Base-by-base conservation (phyloP, 2,888 invertebrate genomes). In the Nymphalis urticae region DNA sequence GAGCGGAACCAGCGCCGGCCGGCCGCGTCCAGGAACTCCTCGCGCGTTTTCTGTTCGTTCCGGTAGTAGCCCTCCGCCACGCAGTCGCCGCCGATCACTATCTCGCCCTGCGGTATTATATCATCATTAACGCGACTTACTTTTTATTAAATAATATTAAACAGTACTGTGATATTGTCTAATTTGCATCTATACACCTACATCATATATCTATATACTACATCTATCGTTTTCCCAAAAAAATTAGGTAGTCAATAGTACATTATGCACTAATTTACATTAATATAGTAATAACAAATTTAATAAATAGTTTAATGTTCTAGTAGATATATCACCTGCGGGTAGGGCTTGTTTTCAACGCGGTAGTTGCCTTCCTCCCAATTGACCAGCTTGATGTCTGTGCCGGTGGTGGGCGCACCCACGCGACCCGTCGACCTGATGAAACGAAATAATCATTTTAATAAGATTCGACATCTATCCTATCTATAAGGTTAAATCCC, bases 301-400 rank as follows among this genome's bases (percentile, higher is more conserved):
- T 32, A 32, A 32, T 3, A 10, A 42, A 9, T 36, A 42, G 36
- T 42, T 32, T 9, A 36, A 42, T 10, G 13, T 3, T 3, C 4
- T 13, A 10, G 42, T 42, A 42, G 42, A 42, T 42, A 9, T 59
- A 17, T 36, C 58, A 85, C 85, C 83, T 85, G 85, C 36, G 85
- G 85, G 82, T 81, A 85, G 0, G 86, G 98, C 79, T 95, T 96
- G 87, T 98, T 98, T 47, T 95, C 95, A 47, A 97, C 95, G 76
- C 96, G 94, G 91, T 99, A 99, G 85, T 96, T 95, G 74, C 98
- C 98, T 90, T 99, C 99, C 79, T 96, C 96, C 99, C 99, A 99
- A 91, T 97, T 97, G 62, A 97, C 95, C 73, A 99, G 94, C 78
- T 95, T 94, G 81, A 99, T 95, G 85, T 98, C 97, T 80, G 96